Percentiles rank a stretch among this genome's conserved stretches.
These are phyloP conservation scores for Ecliptopera silaceata DNA, from an alignment of 2,888 invertebrate species.

Conservation along the genomic window DNA sequence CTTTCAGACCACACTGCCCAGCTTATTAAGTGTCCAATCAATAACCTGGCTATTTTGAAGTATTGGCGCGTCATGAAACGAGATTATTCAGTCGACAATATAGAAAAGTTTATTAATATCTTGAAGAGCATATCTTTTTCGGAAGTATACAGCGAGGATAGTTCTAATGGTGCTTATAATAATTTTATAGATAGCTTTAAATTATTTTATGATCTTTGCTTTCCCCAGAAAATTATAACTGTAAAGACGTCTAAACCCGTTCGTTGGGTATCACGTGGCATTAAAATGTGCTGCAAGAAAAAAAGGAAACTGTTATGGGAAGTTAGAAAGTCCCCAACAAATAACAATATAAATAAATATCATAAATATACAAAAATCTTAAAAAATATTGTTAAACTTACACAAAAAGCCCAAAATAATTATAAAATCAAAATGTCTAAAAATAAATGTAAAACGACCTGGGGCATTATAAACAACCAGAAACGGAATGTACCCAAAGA, in stretches of 20 bases:
- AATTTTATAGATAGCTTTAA: not conserved
- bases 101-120: not conserved
- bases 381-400: not conserved
- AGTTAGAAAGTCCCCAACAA: not conserved
- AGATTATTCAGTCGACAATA: too few species aligned
- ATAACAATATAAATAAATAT: not conserved
- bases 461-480: not conserved
- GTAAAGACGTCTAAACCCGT: not conserved
- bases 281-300: not conserved
- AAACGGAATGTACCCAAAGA: not conserved
- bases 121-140: not conserved
- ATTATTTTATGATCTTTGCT: not conserved
- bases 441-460: not conserved
- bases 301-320: not conserved
- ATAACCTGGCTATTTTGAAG: not conserved
- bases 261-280: too few species aligned
- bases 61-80: not conserved
- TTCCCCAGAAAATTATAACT: not conserved
- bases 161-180: not conserved
- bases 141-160: not conserved
- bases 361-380: not conserved
- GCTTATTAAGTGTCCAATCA: not conserved
- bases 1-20: not conserved
- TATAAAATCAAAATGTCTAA: too few species aligned
- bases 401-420: not conserved